A percentile compares a stretch with the other conserved stretches of the same genome.
Conservation (phyloP, 2,888 invertebrate genomes). For the Glomeris marginata region DNA sequence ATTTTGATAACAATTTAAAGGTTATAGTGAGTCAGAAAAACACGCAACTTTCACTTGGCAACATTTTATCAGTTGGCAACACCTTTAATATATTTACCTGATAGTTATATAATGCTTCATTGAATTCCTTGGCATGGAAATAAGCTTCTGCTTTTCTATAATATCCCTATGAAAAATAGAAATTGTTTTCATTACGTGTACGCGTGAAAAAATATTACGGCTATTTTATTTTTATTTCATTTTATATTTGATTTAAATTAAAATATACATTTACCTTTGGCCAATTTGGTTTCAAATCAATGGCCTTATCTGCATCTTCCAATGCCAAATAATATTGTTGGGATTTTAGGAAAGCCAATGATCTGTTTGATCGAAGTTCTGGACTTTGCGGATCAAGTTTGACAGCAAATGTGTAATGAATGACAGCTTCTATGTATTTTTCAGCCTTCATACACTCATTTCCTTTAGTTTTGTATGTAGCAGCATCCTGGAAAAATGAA, state of each 20-base stretch:
- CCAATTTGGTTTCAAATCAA: conserved; percentile 58
- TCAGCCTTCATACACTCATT: conserved; percentile 57
- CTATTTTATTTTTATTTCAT: conserved; percentile 49
- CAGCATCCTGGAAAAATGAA: conserved; percentile 36
- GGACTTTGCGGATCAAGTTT: conserved; percentile 54
- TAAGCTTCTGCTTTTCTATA: conserved; percentile 17
- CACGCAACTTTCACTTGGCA: no score
- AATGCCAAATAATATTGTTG: conserved; percentile 59
- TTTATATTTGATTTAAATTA: neutral
- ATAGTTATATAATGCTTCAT: conserved; percentile 51
- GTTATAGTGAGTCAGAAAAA: no score
- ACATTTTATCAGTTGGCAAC: conserved; percentile 1
- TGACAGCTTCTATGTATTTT: conserved; percentile 56
- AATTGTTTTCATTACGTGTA: conserved; percentile 4
- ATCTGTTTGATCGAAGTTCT: conserved; percentile 61
- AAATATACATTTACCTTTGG: conserved; percentile 43
- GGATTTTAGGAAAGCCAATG: conserved; percentile 59
- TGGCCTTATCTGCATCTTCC: conserved; percentile 61
- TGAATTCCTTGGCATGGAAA: conserved; percentile 23
- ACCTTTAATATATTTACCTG: conserved; percentile 23
- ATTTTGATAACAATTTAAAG: no score
- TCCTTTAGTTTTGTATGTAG: conserved; percentile 47
- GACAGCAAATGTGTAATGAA: conserved; percentile 64
- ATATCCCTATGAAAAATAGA: conserved; percentile 15
- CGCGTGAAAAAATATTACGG: conserved; percentile 43